Evolutionary conservation across 2,113 vertebrate genomes (phyloP).

Genomic region (Hyperopisus bebe): DNA sequence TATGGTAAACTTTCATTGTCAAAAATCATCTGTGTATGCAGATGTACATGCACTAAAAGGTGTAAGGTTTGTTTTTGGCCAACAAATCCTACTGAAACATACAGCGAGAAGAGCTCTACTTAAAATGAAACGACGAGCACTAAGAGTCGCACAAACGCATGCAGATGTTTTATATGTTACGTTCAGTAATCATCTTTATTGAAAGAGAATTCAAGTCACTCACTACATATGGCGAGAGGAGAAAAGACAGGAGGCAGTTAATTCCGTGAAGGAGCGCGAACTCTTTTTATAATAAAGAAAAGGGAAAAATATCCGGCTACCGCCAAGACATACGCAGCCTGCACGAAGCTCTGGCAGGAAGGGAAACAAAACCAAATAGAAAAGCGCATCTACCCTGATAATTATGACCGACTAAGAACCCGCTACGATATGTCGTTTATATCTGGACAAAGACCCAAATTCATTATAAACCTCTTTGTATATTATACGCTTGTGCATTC

Average conservation of each 20-base stretch:
- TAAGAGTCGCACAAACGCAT: background rate
- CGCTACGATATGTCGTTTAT: background rate
- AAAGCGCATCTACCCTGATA: no score
- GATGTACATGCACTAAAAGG: background rate
- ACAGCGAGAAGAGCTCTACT: background rate
- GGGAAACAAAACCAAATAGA: no score
- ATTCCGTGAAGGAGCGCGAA: no score
- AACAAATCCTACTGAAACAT: background rate
- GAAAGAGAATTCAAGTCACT: background rate
- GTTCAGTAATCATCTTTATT: background rate
- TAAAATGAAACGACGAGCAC: background rate
- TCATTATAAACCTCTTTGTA: background rate
- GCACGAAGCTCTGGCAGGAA: no score
- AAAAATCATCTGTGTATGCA: background rate
- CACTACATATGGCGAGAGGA: background rate
- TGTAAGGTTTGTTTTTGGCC: background rate
- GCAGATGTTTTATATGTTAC: background rate
- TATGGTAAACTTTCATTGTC: background rate
- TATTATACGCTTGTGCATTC: background rate
- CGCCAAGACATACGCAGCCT: no score
- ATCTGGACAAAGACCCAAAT: background rate
- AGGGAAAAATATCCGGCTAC: no score
- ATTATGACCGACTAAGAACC: no score
- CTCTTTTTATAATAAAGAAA: no score
- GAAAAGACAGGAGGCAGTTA: no score